These are phyloP conservation scores for Cydia amplana DNA, from an alignment of 1,140 invertebrate genomes.

Conservation along the genomic window DNA sequence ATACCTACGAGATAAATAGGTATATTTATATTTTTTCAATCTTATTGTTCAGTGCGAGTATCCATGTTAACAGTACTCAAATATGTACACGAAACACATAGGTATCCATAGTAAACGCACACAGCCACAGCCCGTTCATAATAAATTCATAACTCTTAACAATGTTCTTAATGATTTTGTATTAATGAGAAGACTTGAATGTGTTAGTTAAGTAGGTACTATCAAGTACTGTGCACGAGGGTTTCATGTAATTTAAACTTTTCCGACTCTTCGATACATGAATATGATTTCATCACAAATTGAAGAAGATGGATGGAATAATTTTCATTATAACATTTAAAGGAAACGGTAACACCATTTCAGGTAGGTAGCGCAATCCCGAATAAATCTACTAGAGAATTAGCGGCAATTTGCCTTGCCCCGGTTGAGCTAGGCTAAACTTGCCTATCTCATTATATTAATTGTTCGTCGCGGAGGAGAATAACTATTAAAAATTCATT, in stretches of 20 bases:
- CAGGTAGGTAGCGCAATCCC: conserved; percentile 41
- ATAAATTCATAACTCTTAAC: conserved; percentile 29
- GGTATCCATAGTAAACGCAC: no score
- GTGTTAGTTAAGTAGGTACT: neutral
- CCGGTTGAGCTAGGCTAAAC: conserved; percentile 47
- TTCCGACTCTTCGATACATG: neutral
- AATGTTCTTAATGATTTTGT: conserved; percentile 27
- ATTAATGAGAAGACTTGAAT: conserved; percentile 14
- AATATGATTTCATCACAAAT: neutral
- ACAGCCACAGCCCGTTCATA: neutral
- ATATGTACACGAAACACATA: no score
- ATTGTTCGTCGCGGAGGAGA: conserved; percentile 59
- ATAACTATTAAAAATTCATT: conserved; percentile 74
- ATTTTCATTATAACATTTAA: conserved; percentile 1
- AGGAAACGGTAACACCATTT: conserved; percentile 26
- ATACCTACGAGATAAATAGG: no score
- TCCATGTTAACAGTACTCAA: no score
- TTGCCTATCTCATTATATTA: conserved; percentile 59
- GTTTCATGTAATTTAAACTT: conserved; percentile 18
- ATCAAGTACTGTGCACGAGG: neutral
- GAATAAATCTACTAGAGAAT: conserved; percentile 49
- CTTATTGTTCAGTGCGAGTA: no score
- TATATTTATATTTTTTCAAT: no score
- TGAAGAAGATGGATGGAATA: neutral
- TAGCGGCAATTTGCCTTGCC: conserved; percentile 49